Evolutionary conservation across 1,140 invertebrate genomes (phyloP).

Genomic region (Drosophila lacertosa): DNA sequence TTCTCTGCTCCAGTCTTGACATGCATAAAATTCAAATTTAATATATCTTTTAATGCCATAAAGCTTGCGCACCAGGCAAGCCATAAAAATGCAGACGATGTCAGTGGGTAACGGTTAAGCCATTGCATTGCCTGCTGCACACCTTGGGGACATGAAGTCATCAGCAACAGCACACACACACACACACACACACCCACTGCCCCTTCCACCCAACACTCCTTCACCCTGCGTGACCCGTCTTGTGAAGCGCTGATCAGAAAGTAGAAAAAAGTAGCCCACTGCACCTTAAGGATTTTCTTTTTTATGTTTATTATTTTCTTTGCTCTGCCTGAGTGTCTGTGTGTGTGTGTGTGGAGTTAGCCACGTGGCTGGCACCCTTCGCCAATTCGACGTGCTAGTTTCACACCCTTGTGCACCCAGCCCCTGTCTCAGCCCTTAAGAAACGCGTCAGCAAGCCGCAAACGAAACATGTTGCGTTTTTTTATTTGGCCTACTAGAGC

Average conservation of each 20-base stretch:
- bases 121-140: slow-evolving; percentile 44
- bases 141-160: slow-evolving; percentile 61
- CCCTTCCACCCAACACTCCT: not conserved
- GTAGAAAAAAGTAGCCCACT: slow-evolving; percentile 54
- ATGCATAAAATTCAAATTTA: slow-evolving; percentile 40
- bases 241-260: slow-evolving; percentile 14
- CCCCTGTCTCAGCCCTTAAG: slow-evolving; percentile 10
- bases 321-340: slow-evolving; percentile 16
- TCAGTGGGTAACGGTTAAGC: slow-evolving; percentile 33
- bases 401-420: slow-evolving; percentile 54
- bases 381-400: slow-evolving; percentile 61
- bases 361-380: slow-evolving; percentile 59
- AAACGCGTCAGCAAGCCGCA: slow-evolving; percentile 46
- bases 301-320: slow-evolving; percentile 65
- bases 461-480: slow-evolving; percentile 62
- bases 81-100: slow-evolving; percentile 53
- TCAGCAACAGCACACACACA: slow-evolving; percentile 21
- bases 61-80: slow-evolving; percentile 23
- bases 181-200: not conserved
- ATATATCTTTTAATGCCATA: slow-evolving; percentile 43
- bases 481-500: slow-evolving; percentile 45
- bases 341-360: slow-evolving; percentile 28
- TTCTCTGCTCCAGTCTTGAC: slow-evolving; percentile 7
- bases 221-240: slow-evolving; percentile 7
- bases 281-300: slow-evolving; percentile 63